These are phyloP conservation scores for Sclerurus mexicanus DNA, from an alignment of 2,113 vertebrate species.

Conservation along the genomic window DNA sequence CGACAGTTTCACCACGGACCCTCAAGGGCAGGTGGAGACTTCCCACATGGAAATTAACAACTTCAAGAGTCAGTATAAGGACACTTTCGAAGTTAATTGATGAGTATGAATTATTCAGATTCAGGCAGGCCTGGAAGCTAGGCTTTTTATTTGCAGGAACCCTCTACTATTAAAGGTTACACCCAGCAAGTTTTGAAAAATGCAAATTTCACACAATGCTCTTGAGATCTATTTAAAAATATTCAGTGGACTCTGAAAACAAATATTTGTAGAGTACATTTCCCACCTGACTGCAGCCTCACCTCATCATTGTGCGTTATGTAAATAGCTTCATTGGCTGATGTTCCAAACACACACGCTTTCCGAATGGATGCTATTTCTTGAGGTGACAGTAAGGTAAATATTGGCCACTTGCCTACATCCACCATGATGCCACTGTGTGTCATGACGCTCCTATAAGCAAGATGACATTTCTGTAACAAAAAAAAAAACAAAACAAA, in stretches of 20 bases:
- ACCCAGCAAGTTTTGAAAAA: background rate
- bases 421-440: constrained; percentile 86
- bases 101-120: background rate
- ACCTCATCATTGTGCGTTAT: constrained; percentile 90
- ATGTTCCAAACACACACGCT: constrained; percentile 91
- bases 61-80: background rate
- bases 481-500: background rate
- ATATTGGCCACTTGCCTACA: constrained; percentile 94
- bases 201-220: background rate
- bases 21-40: background rate
- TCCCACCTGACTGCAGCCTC: background rate
- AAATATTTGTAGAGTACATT: fast-evolving
- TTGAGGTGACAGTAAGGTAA: constrained; percentile 87
- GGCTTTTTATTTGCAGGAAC: background rate
- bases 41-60: background rate
- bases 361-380: constrained; percentile 85
- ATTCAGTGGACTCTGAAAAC: background rate
- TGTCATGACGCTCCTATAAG: constrained; percentile 35
- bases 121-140: fast-evolving
- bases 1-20: background rate
- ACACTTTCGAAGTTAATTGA: background rate
- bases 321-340: constrained; percentile 92
- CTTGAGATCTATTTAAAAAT: background rate
- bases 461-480: constrained; percentile 16
- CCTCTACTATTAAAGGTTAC: background rate